Percentiles rank a stretch among this genome's conserved stretches.
Evolutionary conservation across 2,113 vertebrate species (phyloP).

Genomic region (Melanerpes aurifrons): DNA sequence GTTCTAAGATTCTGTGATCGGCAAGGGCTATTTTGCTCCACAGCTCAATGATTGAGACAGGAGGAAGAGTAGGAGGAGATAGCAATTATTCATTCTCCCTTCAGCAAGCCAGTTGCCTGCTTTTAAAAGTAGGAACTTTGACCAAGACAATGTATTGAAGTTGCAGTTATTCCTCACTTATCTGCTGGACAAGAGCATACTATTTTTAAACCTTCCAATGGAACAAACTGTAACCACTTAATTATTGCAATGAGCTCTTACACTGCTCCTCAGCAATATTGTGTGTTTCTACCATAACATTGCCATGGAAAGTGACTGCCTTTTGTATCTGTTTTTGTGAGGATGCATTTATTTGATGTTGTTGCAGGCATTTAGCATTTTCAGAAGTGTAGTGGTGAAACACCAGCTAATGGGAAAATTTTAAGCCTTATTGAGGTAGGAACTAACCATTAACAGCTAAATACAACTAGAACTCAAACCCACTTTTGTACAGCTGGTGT

Average conservation of each 20-base stretch:
- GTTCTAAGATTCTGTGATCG: too few relatives aligned
- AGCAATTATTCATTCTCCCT: neutral
- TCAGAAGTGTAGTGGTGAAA: neutral
- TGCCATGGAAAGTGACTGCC: constrained; percentile 17
- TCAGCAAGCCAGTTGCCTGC: neutral
- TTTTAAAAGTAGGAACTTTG: neutral
- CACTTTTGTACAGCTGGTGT: neutral
- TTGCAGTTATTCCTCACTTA: constrained; percentile 12
- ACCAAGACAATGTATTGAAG: neutral
- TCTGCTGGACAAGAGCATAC: too few relatives aligned
- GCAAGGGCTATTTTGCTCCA: neutral
- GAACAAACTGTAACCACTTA: constrained; percentile 56
- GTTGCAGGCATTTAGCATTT: constrained; percentile 13
- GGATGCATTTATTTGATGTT: constrained; percentile 23
- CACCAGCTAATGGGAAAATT: constrained; percentile 31
- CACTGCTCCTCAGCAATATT: constrained; percentile 51
- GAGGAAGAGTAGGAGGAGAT: neutral
- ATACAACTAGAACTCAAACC: neutral
- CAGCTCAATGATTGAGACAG: neutral
- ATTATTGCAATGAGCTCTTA: constrained; percentile 69
- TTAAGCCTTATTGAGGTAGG: neutral
- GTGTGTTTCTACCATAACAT: constrained; percentile 53
- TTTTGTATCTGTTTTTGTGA: neutral
- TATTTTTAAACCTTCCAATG: constrained; percentile 64
- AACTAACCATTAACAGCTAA: neutral